These are phyloP conservation scores for Rhagologus leucostigma DNA, from an alignment of 2,113 vertebrate genomes.

Conservation along the genomic window DNA sequence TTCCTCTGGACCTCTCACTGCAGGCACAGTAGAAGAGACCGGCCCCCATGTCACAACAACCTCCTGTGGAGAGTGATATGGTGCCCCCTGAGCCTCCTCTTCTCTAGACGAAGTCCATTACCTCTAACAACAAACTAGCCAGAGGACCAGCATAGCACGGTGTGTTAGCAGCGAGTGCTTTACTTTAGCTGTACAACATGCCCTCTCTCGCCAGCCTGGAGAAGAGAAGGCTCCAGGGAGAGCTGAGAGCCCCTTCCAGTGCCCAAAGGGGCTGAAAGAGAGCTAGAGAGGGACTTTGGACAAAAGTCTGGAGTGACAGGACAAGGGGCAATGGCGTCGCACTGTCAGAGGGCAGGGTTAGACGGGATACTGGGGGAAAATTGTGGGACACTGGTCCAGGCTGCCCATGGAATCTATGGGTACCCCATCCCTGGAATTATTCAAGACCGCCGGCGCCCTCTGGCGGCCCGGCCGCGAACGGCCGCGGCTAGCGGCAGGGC, in stretches of 20 bases:
- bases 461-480: not conserved
- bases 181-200: rapidly evolving
- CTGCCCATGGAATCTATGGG: rapidly evolving
- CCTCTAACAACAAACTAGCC: no score
- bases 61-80: no score
- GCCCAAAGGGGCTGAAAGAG: not conserved
- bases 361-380: not conserved
- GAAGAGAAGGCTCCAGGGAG: not conserved
- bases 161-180: not conserved
- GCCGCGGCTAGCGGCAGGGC: not conserved
- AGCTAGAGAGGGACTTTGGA: not conserved
- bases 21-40: not conserved
- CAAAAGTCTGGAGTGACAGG: not conserved
- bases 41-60: not conserved
- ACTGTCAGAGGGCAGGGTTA: not conserved
- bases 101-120: not conserved
- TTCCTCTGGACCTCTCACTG: not conserved
- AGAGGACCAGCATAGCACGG: rapidly evolving
- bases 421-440: not conserved
- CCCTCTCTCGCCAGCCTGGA: not conserved
- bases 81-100: not conserved
- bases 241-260: not conserved
- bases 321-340: no score
- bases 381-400: not conserved
- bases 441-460: not conserved